phyloP scores from a whole-genome alignment of 2,888 invertebrate genomes.

The Folsomia candida region DNA sequence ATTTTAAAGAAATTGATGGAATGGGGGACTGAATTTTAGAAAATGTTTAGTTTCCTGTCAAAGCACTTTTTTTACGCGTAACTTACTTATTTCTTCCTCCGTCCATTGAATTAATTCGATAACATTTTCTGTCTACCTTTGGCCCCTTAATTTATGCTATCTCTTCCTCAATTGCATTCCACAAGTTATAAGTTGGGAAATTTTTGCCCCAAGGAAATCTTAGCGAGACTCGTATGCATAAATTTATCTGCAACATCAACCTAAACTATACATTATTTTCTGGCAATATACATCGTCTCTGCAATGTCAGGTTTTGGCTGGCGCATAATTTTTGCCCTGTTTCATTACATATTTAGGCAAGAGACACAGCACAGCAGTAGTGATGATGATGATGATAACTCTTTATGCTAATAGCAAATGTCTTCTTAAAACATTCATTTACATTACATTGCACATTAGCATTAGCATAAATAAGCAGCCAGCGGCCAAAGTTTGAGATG shows the following conservation, averaged over 20 bases:
- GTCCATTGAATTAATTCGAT: not conserved
- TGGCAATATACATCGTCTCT: too few species aligned
- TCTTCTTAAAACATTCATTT: slow-evolving; percentile 5
- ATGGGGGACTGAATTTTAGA: not conserved
- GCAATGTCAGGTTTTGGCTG: not conserved
- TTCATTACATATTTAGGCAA: too few species aligned
- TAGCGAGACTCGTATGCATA: too few species aligned
- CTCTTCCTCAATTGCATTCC: not conserved
- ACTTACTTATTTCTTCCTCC: not conserved
- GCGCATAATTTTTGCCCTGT: not conserved
- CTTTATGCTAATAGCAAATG: not conserved
- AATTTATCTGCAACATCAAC: not conserved
- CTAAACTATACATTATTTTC: not conserved
- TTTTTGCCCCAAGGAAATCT: not conserved
- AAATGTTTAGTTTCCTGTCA: not conserved
- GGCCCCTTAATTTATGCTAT: not conserved
- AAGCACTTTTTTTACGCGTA: too few species aligned
- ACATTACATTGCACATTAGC: not conserved
- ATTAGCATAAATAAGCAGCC: slow-evolving; percentile 3
- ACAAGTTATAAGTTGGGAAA: not conserved
- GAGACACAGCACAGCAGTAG: too few species aligned
- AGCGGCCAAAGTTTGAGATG: not conserved
- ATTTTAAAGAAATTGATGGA: not conserved
- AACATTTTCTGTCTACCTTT: not conserved
- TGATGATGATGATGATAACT: not conserved